Conservation (phyloP, 2,113 vertebrate species). For the Fregetta grallaria region DNA sequence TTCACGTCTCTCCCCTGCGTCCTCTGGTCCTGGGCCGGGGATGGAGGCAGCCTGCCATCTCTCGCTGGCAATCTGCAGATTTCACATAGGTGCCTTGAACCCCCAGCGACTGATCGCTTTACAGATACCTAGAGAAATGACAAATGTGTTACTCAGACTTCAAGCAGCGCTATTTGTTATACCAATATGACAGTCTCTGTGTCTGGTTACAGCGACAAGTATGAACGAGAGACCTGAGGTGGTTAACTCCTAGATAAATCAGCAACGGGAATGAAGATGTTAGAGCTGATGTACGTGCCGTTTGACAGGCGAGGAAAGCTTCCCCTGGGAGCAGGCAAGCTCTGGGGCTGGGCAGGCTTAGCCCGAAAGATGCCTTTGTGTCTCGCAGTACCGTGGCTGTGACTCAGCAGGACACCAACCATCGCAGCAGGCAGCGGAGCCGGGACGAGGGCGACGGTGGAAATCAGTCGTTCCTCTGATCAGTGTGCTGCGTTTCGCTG, state of each 20-base stretch:
- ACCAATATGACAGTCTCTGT: background rate
- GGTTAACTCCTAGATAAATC: background rate
- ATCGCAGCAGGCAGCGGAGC: background rate
- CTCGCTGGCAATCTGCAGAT: background rate
- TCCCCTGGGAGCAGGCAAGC: background rate
- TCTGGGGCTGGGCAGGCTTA: background rate
- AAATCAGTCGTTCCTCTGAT: rapidly evolving
- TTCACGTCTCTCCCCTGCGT: background rate
- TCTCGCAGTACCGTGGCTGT: background rate
- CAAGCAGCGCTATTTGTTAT: background rate
- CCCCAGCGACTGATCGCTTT: background rate
- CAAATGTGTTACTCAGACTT: background rate
- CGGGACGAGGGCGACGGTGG: background rate
- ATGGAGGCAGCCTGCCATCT: background rate
- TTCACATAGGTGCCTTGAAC: background rate
- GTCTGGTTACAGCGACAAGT: background rate
- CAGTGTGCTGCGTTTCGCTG: rapidly evolving
- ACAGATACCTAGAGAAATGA: background rate
- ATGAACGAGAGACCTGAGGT: background rate
- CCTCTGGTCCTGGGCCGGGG: background rate
- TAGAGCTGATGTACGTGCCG: background rate
- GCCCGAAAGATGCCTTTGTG: background rate
- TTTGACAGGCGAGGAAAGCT: background rate
- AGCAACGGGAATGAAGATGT: background rate
- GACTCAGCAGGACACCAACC: background rate